Evolutionary conservation across 2,113 vertebrate genomes (phyloP).

Genomic region (Sinosuthora webbiana): DNA sequence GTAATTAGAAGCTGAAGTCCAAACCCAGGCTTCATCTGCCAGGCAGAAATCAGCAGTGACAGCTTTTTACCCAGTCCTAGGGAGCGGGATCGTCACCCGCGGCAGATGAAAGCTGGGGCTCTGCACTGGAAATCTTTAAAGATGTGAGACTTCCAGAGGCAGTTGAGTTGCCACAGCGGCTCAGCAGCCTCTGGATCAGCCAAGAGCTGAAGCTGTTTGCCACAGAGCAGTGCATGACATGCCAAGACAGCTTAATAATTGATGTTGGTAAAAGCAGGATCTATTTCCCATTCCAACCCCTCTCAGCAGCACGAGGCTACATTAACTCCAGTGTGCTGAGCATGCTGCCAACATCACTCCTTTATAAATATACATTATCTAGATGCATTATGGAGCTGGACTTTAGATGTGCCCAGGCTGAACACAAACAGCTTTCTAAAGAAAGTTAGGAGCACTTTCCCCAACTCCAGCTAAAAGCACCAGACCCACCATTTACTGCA

Average conservation of each 20-base stretch:
- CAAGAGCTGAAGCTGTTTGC: not conserved
- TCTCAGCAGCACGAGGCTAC: not conserved
- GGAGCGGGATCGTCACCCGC: not conserved
- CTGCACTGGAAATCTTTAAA: not conserved
- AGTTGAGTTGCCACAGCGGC: not conserved
- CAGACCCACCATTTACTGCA: not conserved
- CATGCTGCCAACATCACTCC: not conserved
- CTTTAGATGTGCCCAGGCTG: not conserved
- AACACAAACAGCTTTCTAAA: not conserved
- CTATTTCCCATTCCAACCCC: not conserved
- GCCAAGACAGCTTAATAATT: conserved; percentile 32
- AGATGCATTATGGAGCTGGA: not conserved
- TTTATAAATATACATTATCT: not conserved
- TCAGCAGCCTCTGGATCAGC: not conserved
- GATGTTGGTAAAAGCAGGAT: conserved; percentile 23
- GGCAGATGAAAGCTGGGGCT: not conserved
- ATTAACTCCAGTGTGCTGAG: not conserved
- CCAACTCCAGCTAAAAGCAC: not conserved
- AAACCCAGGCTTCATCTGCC: not conserved
- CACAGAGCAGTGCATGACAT: not conserved
- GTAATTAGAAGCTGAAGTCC: not conserved
- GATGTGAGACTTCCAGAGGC: not conserved
- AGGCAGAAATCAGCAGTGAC: not conserved
- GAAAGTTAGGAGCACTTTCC: not conserved
- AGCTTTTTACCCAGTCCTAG: not conserved